These are phyloP conservation scores for Dicycla oo DNA, from an alignment of 2,888 invertebrate species.

Conservation along the genomic window DNA sequence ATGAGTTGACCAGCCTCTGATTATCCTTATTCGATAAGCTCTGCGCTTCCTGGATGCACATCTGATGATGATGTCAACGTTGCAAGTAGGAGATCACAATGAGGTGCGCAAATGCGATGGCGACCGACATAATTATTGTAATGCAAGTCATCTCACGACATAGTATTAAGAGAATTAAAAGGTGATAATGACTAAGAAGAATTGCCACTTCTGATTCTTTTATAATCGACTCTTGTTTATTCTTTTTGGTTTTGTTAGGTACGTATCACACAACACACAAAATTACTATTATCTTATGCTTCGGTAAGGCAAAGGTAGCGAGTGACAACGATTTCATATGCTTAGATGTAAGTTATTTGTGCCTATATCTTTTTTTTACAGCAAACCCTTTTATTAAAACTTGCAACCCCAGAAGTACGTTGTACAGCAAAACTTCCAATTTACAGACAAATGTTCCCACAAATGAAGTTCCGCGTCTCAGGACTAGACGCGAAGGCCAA, in stretches of 20 bases:
- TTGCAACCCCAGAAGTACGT: slow-evolving; percentile 16
- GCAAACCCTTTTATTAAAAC: slow-evolving; percentile 10
- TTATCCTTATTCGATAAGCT: slow-evolving; percentile 63
- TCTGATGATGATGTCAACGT: slow-evolving; percentile 54
- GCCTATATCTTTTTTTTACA: slow-evolving; percentile 35
- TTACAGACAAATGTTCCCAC: slow-evolving; percentile 99
- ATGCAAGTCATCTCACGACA: slow-evolving; percentile 2
- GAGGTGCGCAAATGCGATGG: slow-evolving; percentile 1
- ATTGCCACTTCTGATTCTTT: not conserved
- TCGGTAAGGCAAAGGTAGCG: slow-evolving; percentile 7
- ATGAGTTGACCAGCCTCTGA: slow-evolving; percentile 67
- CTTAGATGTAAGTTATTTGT: slow-evolving; percentile 42
- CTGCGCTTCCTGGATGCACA: slow-evolving; percentile 54
- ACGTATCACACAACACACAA: slow-evolving; percentile 47
- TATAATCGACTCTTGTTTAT: not conserved
- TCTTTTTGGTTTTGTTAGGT: not conserved
- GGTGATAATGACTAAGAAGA: not conserved
- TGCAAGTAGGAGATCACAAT: slow-evolving; percentile 27
- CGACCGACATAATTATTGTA: slow-evolving; percentile 2
- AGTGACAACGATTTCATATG: slow-evolving; percentile 8
- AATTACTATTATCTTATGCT: not conserved
- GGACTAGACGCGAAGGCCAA: slow-evolving; percentile 99
- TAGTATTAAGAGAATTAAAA: not conserved
- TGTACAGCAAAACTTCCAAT: slow-evolving; percentile 72
- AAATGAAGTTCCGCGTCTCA: slow-evolving; percentile 99